Evolutionary conservation across 2,888 invertebrate species (phyloP).

Genomic region (Stomorhina lunata): DNA sequence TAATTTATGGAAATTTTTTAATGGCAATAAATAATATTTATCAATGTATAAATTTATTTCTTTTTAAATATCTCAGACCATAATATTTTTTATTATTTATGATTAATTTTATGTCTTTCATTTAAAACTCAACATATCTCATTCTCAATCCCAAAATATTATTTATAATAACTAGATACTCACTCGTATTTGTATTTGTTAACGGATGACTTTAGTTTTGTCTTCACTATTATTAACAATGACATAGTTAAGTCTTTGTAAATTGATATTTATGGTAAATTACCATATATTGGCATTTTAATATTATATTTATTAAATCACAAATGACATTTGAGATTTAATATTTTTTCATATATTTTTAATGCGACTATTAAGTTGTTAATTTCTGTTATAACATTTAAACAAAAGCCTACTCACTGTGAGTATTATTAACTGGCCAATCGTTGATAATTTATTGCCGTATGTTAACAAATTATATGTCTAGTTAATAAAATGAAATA

Average conservation of each 20-base stretch:
- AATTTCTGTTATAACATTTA: not conserved
- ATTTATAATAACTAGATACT: too few relatives aligned
- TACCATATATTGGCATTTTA: constrained; percentile 11
- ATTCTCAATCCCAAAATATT: too few relatives aligned
- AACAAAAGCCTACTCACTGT: constrained; percentile 23
- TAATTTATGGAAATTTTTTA: not conserved
- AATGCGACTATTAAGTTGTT: constrained; percentile 33
- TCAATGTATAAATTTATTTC: not conserved
- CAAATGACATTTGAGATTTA: constrained; percentile 10
- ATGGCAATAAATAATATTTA: not conserved
- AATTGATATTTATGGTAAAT: constrained; percentile 36
- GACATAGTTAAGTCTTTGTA: constrained; percentile 12
- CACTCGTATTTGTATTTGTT: too few relatives aligned
- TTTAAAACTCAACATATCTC: too few relatives aligned
- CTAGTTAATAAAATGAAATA: constrained; percentile 11
- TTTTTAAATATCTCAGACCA: not conserved
- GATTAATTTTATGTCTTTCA: not conserved
- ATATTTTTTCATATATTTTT: constrained; percentile 6
- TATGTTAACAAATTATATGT: constrained; percentile 49
- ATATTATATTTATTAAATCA: not conserved
- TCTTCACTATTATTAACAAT: not conserved
- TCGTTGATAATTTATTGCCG: constrained; percentile 31
- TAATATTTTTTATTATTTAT: not conserved
- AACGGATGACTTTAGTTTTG: too few relatives aligned
- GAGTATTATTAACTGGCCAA: too few relatives aligned